Evolutionary conservation across 2,797 vertebrate species (phyloP).

Genomic region (Nyctalus aviator): DNA sequence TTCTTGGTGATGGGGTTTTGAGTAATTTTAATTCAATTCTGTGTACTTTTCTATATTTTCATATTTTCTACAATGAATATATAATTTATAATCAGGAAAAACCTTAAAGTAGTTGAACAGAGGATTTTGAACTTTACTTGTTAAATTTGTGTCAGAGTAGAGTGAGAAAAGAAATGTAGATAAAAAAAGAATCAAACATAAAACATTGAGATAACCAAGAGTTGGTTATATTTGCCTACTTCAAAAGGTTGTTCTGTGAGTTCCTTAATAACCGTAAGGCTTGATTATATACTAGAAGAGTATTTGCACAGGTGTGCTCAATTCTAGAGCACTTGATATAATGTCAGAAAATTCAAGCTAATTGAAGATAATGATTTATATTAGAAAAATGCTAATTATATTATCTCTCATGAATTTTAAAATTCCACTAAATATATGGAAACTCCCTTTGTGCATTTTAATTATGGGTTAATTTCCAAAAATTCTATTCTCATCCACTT

Average conservation of each 20-base stretch:
- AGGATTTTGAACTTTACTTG: conserved; percentile 9
- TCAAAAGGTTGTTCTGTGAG: conserved; percentile 36
- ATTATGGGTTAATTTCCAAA: background rate
- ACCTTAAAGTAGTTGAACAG: background rate
- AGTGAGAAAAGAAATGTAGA: conserved; percentile 44
- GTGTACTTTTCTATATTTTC: background rate
- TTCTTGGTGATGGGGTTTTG: background rate
- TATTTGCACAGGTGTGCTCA: conserved; percentile 46
- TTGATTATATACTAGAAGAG: conserved; percentile 38
- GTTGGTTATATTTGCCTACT: conserved; percentile 41
- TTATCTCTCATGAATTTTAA: background rate
- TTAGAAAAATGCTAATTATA: conserved; percentile 24
- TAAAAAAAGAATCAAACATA: conserved; percentile 58
- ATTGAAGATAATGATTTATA: conserved; percentile 19
- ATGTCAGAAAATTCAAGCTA: conserved; percentile 33
- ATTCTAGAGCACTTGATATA: conserved; percentile 40
- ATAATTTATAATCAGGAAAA: background rate
- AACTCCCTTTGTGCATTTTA: conserved; percentile 8
- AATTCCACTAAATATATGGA: conserved; percentile 30
- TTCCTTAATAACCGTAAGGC: conserved; percentile 8
- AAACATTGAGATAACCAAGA: conserved; percentile 46
- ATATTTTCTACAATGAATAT: background rate
- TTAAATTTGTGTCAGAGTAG: conserved; percentile 29
- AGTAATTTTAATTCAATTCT: conserved; percentile 34
- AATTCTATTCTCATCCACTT: background rate